A percentile compares a stretch with the other conserved stretches of the same genome.
These are phyloP conservation scores for Philhelius pedissequus DNA, from an alignment of 2,888 invertebrate genomes.

Conservation along the genomic window DNA sequence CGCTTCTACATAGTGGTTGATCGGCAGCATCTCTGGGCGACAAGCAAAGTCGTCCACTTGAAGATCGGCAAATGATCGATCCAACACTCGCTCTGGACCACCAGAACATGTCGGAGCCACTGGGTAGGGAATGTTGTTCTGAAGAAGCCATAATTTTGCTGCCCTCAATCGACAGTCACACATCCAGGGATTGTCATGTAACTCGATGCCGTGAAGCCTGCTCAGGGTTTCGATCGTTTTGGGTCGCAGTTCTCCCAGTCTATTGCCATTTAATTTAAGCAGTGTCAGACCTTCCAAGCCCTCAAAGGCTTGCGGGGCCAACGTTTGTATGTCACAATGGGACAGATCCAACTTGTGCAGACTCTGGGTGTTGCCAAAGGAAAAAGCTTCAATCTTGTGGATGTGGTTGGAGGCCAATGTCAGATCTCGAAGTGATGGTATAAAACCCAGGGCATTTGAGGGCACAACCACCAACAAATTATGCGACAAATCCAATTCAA, in stretches of 20 bases:
- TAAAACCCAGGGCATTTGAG: slow-evolving; percentile 87
- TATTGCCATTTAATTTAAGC: slow-evolving; percentile 90
- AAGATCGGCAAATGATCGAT: slow-evolving; percentile 87
- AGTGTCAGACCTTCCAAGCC: slow-evolving; percentile 88
- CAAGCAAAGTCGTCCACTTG: slow-evolving; percentile 92
- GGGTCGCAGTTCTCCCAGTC: slow-evolving; percentile 85
- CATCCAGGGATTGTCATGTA: slow-evolving; percentile 93
- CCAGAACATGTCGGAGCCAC: slow-evolving; percentile 88
- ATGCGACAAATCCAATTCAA: slow-evolving; percentile 92
- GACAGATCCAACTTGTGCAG: slow-evolving; percentile 91
- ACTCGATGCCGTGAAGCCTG: slow-evolving; percentile 88
- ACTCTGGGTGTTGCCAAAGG: slow-evolving; percentile 87
- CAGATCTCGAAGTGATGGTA: slow-evolving; percentile 90
- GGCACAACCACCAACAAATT: slow-evolving; percentile 91
- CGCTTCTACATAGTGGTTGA: slow-evolving; percentile 88
- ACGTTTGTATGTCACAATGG: slow-evolving; percentile 88
- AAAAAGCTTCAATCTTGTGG: slow-evolving; percentile 86
- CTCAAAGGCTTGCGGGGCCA: slow-evolving; percentile 88
- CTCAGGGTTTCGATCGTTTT: slow-evolving; percentile 87
- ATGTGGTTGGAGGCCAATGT: slow-evolving; percentile 90
- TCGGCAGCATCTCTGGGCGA: slow-evolving; percentile 88
- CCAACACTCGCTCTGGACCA: slow-evolving; percentile 85
- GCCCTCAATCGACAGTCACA: slow-evolving; percentile 92
- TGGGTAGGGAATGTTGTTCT: slow-evolving; percentile 87
- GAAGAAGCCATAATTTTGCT: slow-evolving; percentile 89